A percentile compares a stretch with the other conserved stretches of the same genome.
Conservation (phyloP, 2,797 vertebrate species). For the Malurus leucopterus region DNA sequence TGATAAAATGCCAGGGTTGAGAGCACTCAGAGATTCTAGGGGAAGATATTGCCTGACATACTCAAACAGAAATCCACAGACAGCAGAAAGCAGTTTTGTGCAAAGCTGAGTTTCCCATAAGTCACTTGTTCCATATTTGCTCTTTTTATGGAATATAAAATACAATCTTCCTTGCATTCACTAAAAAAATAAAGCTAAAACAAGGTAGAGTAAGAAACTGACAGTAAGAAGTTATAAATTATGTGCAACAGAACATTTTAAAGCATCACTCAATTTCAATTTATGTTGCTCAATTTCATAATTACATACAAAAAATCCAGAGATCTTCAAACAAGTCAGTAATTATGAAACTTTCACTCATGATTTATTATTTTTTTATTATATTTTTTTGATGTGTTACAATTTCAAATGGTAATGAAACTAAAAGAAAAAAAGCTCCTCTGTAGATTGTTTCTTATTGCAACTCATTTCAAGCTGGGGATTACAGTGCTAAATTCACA, state of each 20-base stretch:
- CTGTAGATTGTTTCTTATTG: not conserved
- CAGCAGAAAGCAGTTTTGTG: not conserved
- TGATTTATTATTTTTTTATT: not conserved
- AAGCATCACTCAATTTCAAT: not conserved
- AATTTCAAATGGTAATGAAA: not conserved
- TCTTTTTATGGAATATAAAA: not conserved
- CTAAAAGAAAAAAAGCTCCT: not conserved
- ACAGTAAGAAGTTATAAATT: not conserved
- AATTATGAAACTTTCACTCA: not conserved
- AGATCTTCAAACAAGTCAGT: not conserved
- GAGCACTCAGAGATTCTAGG: not conserved
- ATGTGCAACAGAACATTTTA: not conserved
- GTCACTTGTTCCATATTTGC: not conserved
- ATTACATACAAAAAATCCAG: not conserved
- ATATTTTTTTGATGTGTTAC: not conserved
- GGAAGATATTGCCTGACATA: not conserved
- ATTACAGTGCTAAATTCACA: not conserved
- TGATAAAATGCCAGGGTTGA: conserved; percentile 1
- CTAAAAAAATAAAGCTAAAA: not conserved
- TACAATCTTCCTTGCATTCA: not conserved
- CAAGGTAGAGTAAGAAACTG: not conserved
- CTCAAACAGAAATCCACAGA: conserved; percentile 1
- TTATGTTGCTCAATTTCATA: not conserved
- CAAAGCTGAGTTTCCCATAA: not conserved
- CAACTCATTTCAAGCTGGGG: not conserved